phyloP scores from a whole-genome alignment of 2,888 invertebrate genomes.

The Acanthoscelides obtectus region DNA sequence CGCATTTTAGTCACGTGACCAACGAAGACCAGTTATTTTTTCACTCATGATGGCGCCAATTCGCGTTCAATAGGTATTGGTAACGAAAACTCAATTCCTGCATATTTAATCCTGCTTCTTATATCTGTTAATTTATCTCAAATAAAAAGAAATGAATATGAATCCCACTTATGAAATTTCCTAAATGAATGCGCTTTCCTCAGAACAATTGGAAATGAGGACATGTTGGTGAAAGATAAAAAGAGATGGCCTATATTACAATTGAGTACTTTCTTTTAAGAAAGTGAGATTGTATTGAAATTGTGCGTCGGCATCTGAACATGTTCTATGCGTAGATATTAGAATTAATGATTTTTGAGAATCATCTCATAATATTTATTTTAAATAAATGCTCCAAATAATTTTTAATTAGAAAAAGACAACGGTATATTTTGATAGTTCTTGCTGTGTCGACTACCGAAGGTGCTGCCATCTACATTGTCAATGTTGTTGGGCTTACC shows the following conservation, averaged over 20 bases:
- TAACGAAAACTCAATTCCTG: slow-evolving; percentile 21
- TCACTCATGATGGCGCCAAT: slow-evolving; percentile 54
- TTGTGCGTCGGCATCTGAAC: too few relatives aligned
- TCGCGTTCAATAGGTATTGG: background rate
- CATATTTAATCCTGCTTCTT: background rate
- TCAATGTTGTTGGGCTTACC: slow-evolving; percentile 69
- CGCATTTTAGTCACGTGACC: slow-evolving; percentile 49
- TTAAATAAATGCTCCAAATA: background rate
- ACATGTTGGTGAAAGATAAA: slow-evolving; percentile 52
- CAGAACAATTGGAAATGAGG: slow-evolving; percentile 41
- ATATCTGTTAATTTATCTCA: background rate
- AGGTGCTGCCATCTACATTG: slow-evolving; percentile 75
- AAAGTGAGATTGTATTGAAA: slow-evolving; percentile 1
- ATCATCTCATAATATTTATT: background rate
- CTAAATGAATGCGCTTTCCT: slow-evolving; percentile 4
- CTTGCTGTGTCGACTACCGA: slow-evolving; percentile 51
- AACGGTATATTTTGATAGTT: slow-evolving; percentile 8
- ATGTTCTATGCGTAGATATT: background rate
- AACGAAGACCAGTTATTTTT: slow-evolving; percentile 48
- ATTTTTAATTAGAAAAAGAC: background rate
- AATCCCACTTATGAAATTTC: slow-evolving; percentile 2
- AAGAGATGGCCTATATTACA: slow-evolving; percentile 35
- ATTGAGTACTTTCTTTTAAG: slow-evolving; percentile 11
- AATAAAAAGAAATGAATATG: slow-evolving; percentile 4
- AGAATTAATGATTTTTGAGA: background rate